Base-by-base conservation (phyloP, 2,113 vertebrate genomes). In the Burhinus bistriatus region DNA sequence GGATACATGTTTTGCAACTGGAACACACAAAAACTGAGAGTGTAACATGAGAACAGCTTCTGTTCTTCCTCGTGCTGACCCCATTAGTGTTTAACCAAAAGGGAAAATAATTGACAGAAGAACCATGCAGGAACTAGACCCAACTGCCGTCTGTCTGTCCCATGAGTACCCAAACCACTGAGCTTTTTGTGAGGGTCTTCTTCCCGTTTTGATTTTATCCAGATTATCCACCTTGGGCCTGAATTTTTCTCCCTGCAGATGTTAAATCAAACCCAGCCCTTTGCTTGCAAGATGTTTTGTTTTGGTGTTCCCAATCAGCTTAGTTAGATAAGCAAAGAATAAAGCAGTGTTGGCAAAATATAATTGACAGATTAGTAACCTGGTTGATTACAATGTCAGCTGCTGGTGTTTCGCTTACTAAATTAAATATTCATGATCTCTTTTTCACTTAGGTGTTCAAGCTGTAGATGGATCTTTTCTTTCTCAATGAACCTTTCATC, bases 401-500 rank as follows among this genome's bases (percentile, higher is more conserved):
- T 93, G 83, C 73, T 96, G 45, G 55, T 94, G 54, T 93, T 97
- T 97, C 82, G 72, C 80, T 95, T 97, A 65, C 54, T 86, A 88
- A 95, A 81, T 59, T 89, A 88, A 95, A 95, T 92, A 83, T 65
- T 87, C 70, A 82, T 8, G 6, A 44, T 73, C 66, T 94, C 38
- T 96, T 97, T 97, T 95, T 92, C 61, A 20, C 34, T 79, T 89
- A 96, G 91, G 87, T 92, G 94, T 97, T 89, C 91, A 92, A 93
- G 75, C 44, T 68, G 26, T 29, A 83, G 73, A 87, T 54, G 52
- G 45, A 58, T 92, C 89, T 97, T 97, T 88, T 96, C 91, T 96
- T 97, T 97, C 93, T 90, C 89, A 91, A 95, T 94, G 94, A 97
- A 96, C 95, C 95, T 98, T 97, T 98, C 88, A 97, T 98, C 97